A percentile compares a stretch with the other conserved stretches of the same genome.
phyloP scores from a whole-genome alignment of 2,113 vertebrate genomes.

The Nibea coibor region DNA sequence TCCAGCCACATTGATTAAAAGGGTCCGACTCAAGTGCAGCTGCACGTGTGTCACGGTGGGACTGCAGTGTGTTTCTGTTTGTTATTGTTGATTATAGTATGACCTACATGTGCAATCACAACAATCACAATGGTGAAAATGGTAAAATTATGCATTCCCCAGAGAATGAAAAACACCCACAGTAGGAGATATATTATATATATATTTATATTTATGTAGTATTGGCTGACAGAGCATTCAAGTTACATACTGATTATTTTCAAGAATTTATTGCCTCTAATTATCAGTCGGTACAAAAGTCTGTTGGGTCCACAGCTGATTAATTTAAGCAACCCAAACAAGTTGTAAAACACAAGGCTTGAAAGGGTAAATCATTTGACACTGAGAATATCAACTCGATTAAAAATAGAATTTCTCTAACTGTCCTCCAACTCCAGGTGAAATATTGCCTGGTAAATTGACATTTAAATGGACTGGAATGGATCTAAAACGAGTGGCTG shows the following conservation, averaged over 20 bases:
- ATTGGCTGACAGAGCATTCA: background rate
- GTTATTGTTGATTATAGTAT: background rate
- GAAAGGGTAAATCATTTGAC: background rate
- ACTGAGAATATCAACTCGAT: background rate
- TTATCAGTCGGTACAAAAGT: slow-evolving; percentile 36
- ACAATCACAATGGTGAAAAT: too few species aligned
- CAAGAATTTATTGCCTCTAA: slow-evolving; percentile 15
- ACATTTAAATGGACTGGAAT: background rate
- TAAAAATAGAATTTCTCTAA: background rate
- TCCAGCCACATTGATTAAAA: slow-evolving; percentile 12
- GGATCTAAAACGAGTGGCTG: background rate
- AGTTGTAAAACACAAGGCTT: slow-evolving; percentile 5
- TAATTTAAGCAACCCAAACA: background rate
- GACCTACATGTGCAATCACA: background rate
- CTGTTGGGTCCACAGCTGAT: background rate
- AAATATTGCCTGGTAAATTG: background rate
- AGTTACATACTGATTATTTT: slow-evolving; percentile 8
- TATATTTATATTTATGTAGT: background rate
- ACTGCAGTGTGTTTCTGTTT: background rate
- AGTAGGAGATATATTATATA: background rate
- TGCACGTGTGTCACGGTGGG: background rate
- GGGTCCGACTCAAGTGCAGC: background rate
- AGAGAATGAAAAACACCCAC: background rate
- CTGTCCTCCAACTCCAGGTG: background rate
- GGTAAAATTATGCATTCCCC: background rate